Percentiles rank a stretch among this genome's conserved stretches.
Conservation (phyloP, 2,113 vertebrate genomes). For the Mirza zaza region DNA sequence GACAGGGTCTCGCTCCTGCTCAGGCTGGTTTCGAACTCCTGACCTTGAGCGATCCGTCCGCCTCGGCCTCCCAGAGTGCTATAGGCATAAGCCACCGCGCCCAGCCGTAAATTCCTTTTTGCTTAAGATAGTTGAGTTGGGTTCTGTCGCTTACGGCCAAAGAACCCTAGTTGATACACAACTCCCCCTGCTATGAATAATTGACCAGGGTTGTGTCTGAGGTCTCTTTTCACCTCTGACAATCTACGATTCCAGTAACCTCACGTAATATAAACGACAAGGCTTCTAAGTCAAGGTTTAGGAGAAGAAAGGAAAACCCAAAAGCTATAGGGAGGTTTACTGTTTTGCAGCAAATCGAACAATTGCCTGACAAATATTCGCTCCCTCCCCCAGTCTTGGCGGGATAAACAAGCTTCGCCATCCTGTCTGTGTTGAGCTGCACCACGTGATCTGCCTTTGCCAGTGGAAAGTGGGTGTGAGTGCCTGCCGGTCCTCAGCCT, state of each 20-base stretch:
- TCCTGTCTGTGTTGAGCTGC: not conserved
- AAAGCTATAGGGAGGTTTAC: not conserved
- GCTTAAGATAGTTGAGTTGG: not conserved
- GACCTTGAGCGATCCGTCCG: too few relatives aligned
- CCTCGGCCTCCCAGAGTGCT: too few relatives aligned
- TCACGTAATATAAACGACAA: not conserved
- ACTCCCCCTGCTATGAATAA: not conserved
- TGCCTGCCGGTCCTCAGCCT: not conserved
- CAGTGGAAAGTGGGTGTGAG: too few relatives aligned
- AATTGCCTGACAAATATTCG: not conserved
- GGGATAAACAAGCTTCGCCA: not conserved
- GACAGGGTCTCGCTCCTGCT: too few relatives aligned
- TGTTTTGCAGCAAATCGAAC: not conserved
- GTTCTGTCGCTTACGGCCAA: not conserved
- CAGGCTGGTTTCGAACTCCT: too few relatives aligned
- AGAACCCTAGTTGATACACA: not conserved
- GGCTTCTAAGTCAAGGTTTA: accelerated
- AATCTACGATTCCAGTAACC: not conserved
- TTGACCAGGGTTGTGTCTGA: not conserved
- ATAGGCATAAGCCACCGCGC: too few relatives aligned
- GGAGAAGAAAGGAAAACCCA: not conserved
- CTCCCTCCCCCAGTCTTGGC: not conserved
- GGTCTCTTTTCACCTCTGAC: not conserved
- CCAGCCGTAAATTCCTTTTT: too few relatives aligned
- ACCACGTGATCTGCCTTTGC: not conserved